Conservation (phyloP, 2,797 vertebrate genomes). For the Sebastes ruberrimus region DNA sequence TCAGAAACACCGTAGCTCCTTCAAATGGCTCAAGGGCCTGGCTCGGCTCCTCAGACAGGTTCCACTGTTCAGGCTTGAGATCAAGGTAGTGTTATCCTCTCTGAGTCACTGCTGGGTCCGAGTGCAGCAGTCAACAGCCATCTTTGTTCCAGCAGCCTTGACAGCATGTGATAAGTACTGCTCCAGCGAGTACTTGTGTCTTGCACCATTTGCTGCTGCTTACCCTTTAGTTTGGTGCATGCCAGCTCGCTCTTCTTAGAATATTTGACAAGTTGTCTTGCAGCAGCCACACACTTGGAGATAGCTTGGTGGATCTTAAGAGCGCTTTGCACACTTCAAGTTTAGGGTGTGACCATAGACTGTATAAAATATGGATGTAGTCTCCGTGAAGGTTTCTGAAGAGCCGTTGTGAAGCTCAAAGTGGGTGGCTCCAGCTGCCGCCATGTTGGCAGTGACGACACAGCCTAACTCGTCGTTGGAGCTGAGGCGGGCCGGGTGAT, state of each 20-base stretch:
- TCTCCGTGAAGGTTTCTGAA: not conserved
- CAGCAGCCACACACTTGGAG: not conserved
- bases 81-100: not conserved
- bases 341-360: not conserved
- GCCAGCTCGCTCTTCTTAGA: not conserved
- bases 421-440: not conserved
- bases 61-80: not conserved
- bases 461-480: not conserved
- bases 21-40: not conserved
- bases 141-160: not conserved
- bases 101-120: not conserved
- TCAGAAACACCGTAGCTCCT: not conserved
- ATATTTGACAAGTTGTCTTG: not conserved
- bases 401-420: not conserved
- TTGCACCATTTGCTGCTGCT: not conserved
- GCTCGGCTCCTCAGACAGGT: not conserved
- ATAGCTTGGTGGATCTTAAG: not conserved
- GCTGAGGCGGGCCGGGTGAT: too few relatives aligned
- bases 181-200: not conserved
- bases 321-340: not conserved
- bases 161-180: not conserved
- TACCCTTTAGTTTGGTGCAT: not conserved
- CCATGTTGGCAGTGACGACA: too few relatives aligned
- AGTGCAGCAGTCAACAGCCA: not conserved
- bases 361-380: not conserved